A percentile compares a stretch with the other conserved stretches of the same genome.
These are phyloP conservation scores for Ceriagrion tenellum DNA, from an alignment of 2,888 invertebrate genomes.

Conservation along the genomic window DNA sequence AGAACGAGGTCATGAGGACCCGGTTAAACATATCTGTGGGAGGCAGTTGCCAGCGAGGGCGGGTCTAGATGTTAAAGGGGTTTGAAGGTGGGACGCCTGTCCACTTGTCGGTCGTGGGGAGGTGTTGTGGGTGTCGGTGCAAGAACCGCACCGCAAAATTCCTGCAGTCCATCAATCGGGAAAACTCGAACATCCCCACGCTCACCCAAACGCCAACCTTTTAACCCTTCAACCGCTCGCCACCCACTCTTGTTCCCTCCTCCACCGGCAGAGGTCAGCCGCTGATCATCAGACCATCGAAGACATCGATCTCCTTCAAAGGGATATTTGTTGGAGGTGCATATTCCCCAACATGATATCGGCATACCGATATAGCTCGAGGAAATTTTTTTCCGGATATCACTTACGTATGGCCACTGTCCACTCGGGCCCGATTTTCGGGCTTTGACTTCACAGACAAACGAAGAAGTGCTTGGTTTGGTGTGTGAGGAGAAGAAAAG, in stretches of 20 bases:
- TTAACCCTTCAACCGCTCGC: background rate
- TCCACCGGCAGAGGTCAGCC: background rate
- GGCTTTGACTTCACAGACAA: no score
- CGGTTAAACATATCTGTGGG: background rate
- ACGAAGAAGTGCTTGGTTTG: no score
- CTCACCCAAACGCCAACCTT: no score
- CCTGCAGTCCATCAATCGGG: constrained; percentile 53
- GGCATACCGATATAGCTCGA: background rate
- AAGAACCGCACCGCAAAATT: constrained; percentile 46
- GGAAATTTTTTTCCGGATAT: background rate
- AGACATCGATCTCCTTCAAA: background rate
- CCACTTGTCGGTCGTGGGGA: background rate
- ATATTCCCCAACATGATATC: background rate
- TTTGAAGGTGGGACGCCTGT: background rate
- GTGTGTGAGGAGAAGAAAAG: no score
- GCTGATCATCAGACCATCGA: background rate
- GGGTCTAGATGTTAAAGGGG: background rate
- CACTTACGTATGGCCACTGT: no score
- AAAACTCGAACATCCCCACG: background rate
- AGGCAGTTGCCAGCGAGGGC: background rate
- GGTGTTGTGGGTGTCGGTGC: constrained; percentile 13
- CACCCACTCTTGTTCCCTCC: background rate
- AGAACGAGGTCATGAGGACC: background rate
- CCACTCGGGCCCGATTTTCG: no score
- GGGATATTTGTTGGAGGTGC: background rate